phyloP scores from a whole-genome alignment of 2,113 vertebrate species.

The Lichenostomus cassidix region DNA sequence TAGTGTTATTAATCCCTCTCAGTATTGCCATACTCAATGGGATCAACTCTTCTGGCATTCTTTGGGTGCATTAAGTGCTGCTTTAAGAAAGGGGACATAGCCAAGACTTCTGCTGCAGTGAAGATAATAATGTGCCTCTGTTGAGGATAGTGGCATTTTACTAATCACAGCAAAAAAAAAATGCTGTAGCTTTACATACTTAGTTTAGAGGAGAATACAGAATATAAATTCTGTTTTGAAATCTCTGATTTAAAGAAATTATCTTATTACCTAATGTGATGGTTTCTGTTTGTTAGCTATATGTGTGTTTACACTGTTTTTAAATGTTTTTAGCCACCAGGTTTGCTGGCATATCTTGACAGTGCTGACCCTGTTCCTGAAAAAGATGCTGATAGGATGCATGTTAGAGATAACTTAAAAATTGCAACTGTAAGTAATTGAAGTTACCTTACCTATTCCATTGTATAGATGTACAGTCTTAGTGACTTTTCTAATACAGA shows the following conservation, averaged over 20 bases:
- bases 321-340: conserved; percentile 82
- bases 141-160: not conserved
- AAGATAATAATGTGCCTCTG: not conserved
- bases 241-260: not conserved
- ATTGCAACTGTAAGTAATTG: conserved; percentile 87
- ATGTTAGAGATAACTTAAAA: conserved; percentile 96
- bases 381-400: conserved; percentile 95
- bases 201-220: not conserved
- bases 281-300: not conserved
- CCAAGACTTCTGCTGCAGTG: not conserved
- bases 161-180: not conserved
- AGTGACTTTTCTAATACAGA: not conserved
- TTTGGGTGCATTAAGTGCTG: not conserved
- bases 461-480: not conserved
- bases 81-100: not conserved
- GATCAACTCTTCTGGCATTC: not conserved
- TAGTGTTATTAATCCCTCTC: not conserved
- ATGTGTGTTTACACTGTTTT: not conserved
- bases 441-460: not conserved
- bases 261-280: not conserved
- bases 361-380: conserved; percentile 91
- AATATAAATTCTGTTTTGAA: not conserved
- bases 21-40: not conserved
- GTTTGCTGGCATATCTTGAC: conserved; percentile 92
- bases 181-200: not conserved